phyloP scores from a whole-genome alignment of 2,113 vertebrate species.

The Aldabrachelys gigantea region DNA sequence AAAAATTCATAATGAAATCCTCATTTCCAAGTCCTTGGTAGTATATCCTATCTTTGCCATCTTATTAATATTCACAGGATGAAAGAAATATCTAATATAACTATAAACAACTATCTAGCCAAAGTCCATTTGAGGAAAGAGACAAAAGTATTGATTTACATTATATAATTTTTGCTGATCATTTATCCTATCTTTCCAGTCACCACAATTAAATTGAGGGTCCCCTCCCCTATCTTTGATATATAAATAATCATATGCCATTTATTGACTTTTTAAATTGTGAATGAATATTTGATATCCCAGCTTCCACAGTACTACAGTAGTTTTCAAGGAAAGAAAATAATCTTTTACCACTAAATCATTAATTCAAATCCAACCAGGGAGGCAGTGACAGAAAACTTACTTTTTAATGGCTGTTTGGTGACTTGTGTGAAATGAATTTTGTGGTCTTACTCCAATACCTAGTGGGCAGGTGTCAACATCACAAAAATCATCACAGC shows the following conservation, averaged over 20 bases:
- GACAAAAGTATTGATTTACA: conserved; percentile 39
- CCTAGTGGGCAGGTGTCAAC: neutral
- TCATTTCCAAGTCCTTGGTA: conserved; percentile 30
- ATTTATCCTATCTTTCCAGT: conserved; percentile 27
- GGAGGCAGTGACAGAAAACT: neutral
- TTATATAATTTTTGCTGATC: conserved; percentile 31
- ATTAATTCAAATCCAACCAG: neutral
- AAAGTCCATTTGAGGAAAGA: conserved; percentile 3
- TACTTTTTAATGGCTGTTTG: neutral
- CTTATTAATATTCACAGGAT: conserved; percentile 43
- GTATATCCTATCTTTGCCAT: neutral
- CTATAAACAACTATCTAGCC: conserved; percentile 6
- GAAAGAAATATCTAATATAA: conserved; percentile 20
- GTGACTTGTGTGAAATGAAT: neutral
- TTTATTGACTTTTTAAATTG: neutral
- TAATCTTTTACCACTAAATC: neutral
- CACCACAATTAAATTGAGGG: conserved; percentile 30
- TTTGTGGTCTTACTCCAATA: neutral
- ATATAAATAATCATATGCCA: neutral
- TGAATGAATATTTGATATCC: neutral
- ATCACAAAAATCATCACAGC: neutral
- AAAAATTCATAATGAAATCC: neutral
- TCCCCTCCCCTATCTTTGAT: neutral
- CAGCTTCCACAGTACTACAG: neutral
- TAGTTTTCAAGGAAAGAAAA: neutral